Conservation (phyloP, 2,797 vertebrate species). For the Myripristis jacobus region DNA sequence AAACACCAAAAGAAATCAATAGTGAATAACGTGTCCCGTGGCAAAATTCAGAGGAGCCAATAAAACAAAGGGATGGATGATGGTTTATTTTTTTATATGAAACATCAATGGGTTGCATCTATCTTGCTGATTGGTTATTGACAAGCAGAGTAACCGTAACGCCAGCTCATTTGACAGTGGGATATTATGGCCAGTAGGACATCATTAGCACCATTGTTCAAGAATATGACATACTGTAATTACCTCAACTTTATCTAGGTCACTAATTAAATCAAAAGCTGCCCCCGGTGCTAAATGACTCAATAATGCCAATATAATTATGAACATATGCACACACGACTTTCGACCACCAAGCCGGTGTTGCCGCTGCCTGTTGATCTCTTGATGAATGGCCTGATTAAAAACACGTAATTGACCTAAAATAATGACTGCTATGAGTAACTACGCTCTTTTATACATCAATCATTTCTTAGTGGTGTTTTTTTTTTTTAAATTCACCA, state of each 20-base stretch:
- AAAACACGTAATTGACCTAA: background rate
- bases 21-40: conserved; percentile 65
- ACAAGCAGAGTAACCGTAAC: conserved; percentile 80
- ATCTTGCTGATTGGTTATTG: conserved; percentile 86
- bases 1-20: conserved; percentile 70
- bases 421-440: background rate
- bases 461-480: background rate
- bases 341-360: conserved; percentile 41
- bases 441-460: background rate
- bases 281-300: conserved; percentile 86
- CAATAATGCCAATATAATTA: conserved; percentile 91
- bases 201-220: conserved; percentile 88
- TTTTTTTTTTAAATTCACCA: background rate
- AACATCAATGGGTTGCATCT: conserved; percentile 67
- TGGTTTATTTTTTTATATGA: conserved; percentile 81
- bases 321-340: conserved; percentile 81
- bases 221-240: conserved; percentile 94
- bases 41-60: conserved; percentile 63
- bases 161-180: conserved; percentile 83
- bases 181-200: conserved; percentile 87
- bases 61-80: conserved; percentile 63
- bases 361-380: conserved; percentile 39
- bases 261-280: conserved; percentile 89
- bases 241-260: conserved; percentile 91
- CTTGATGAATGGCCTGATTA: conserved; percentile 56